Conservation (phyloP, 2,113 vertebrate genomes). For the Chroicocephalus ridibundus region DNA sequence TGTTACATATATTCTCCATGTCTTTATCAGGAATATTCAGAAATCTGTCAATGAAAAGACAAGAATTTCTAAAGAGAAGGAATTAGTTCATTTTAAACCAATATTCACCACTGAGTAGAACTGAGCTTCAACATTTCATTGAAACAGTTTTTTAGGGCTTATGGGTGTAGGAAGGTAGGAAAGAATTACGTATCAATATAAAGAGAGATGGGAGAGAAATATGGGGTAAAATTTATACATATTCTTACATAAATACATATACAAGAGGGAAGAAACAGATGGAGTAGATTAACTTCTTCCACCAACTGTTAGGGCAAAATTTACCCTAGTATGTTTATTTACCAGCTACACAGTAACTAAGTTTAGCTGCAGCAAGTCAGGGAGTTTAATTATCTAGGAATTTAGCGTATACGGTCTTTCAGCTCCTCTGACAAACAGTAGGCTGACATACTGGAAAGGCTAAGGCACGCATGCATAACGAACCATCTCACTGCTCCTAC, state of each 20-base stretch:
- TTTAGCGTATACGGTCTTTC: not conserved
- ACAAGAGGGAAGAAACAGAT: not conserved
- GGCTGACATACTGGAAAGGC: not conserved
- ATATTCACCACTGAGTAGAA: not conserved
- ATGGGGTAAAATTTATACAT: not conserved
- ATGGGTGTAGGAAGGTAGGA: not conserved
- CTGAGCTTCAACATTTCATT: not conserved
- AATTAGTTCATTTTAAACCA: not conserved
- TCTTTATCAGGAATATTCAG: slow-evolving; percentile 40
- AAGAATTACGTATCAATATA: not conserved
- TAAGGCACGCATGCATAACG: not conserved
- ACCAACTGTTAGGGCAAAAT: not conserved
- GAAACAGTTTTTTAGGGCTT: not conserved
- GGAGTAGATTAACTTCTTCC: not conserved
- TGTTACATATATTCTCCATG: slow-evolving; percentile 45
- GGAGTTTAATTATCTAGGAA: not conserved
- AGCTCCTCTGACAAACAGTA: not conserved
- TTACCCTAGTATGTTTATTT: not conserved
- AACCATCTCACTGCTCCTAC: not conserved
- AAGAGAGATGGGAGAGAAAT: not conserved
- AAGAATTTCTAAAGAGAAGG: not conserved
- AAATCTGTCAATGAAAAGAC: slow-evolving; percentile 4
- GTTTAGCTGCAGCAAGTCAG: not conserved
- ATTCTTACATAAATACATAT: not conserved
- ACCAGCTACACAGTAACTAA: not conserved